Evolutionary conservation across 2,797 vertebrate genomes (phyloP).

Genomic region (Mareca penelope): DNA sequence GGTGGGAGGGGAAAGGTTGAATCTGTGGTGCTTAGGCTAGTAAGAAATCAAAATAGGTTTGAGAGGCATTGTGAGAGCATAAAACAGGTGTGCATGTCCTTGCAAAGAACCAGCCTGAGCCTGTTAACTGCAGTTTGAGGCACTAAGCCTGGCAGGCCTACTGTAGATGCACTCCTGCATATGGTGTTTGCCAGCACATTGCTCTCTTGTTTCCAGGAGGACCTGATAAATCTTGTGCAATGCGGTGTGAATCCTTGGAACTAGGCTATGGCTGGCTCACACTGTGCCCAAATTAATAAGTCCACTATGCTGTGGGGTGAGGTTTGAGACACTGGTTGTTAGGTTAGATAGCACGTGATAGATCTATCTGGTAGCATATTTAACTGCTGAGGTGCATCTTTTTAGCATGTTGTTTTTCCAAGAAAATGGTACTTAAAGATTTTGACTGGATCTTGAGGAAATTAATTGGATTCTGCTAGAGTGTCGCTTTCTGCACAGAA

Average conservation of each 20-base stretch:
- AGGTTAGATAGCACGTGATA: rapidly evolving
- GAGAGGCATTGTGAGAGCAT: neutral
- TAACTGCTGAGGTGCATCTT: neutral
- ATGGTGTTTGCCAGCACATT: neutral
- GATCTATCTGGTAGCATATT: neutral
- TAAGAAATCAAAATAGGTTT: neutral
- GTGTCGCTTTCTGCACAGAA: neutral
- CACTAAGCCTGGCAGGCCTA: neutral
- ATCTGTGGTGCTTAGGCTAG: neutral
- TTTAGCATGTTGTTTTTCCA: neutral
- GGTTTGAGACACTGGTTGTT: neutral
- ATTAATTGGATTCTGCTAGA: neutral
- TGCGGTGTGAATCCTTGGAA: rapidly evolving
- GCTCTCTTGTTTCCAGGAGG: neutral
- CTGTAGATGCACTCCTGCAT: rapidly evolving
- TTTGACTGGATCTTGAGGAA: neutral
- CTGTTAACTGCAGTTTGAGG: neutral
- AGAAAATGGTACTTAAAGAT: neutral
- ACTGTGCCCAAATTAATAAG: neutral
- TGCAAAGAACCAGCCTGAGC: neutral
- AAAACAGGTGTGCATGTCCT: neutral
- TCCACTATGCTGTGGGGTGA: neutral
- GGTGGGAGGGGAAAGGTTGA: neutral
- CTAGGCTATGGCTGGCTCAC: neutral
- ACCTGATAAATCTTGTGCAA: rapidly evolving